These are phyloP conservation scores for Busseola fusca DNA, from an alignment of 2,888 invertebrate species.

Conservation along the genomic window DNA sequence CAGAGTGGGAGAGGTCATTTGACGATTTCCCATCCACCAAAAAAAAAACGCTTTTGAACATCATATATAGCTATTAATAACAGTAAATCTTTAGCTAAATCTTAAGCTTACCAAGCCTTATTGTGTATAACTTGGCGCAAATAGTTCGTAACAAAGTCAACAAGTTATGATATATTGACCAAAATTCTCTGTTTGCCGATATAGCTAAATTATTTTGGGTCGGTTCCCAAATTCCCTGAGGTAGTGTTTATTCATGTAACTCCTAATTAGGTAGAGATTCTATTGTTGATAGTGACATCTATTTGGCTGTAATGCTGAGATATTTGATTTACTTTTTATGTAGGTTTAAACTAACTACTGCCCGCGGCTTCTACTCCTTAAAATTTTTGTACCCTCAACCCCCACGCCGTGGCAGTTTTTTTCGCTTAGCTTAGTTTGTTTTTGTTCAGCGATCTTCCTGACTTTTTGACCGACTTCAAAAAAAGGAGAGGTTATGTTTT, in stretches of 20 bases:
- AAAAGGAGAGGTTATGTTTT: no score
- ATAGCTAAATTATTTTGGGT: slow-evolving; percentile 33
- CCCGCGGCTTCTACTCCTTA: no score
- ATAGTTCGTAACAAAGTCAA: slow-evolving; percentile 32
- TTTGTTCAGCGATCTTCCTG: no score
- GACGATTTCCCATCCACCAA: no score
- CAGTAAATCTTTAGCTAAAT: background rate
- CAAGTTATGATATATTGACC: slow-evolving; percentile 38
- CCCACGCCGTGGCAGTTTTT: no score
- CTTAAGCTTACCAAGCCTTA: slow-evolving; percentile 3
- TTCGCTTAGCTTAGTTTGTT: no score
- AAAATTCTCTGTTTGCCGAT: slow-evolving; percentile 24
- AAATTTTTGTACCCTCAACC: no score
- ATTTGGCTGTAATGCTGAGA: background rate
- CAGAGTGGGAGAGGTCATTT: no score
- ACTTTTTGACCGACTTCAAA: no score
- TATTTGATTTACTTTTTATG: background rate
- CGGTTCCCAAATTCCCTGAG: slow-evolving; percentile 13
- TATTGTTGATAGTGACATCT: slow-evolving; percentile 1
- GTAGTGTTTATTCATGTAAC: slow-evolving; percentile 12
- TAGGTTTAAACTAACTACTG: background rate
- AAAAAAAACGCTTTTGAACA: no score
- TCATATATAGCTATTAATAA: no score
- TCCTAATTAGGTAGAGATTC: slow-evolving; percentile 20
- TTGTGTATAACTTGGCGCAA: slow-evolving; percentile 30